phyloP scores from a whole-genome alignment of 2,888 invertebrate genomes.

The Dastarcus helophoroides region DNA sequence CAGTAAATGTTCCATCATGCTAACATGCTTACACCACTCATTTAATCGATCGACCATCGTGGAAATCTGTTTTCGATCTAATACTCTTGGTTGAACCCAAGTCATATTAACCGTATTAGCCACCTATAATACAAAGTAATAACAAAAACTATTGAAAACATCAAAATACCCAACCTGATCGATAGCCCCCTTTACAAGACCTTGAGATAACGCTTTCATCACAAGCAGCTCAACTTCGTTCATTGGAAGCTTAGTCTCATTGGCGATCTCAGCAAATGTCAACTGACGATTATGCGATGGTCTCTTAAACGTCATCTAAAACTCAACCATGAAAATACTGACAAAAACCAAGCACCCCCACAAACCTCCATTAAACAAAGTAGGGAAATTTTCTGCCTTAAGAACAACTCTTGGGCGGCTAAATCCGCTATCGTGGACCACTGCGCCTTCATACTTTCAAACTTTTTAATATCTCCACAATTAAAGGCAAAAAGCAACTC shows the following conservation, averaged over 20 bases:
- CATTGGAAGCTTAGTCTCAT: slow-evolving; percentile 69
- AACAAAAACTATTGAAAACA: background rate
- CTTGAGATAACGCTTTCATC: slow-evolving; percentile 95
- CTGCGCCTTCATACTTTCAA: slow-evolving; percentile 57
- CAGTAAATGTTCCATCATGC: slow-evolving; percentile 58
- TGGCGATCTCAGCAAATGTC: slow-evolving; percentile 81
- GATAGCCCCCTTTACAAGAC: slow-evolving; percentile 86
- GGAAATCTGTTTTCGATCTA: slow-evolving; percentile 56
- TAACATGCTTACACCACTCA: slow-evolving; percentile 63
- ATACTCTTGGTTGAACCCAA: slow-evolving; percentile 77
- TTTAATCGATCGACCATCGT: slow-evolving; percentile 61
- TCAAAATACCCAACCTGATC: slow-evolving; percentile 62
- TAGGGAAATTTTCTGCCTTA: slow-evolving; percentile 88
- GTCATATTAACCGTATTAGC: slow-evolving; percentile 61
- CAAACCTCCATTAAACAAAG: slow-evolving; percentile 88
- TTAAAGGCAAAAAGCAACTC: slow-evolving; percentile 81
- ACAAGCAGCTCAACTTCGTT: slow-evolving; percentile 89
- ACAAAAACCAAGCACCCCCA: background rate
- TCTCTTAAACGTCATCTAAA: slow-evolving; percentile 89
- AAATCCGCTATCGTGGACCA: slow-evolving; percentile 79
- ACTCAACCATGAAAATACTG: slow-evolving; percentile 8
- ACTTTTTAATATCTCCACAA: slow-evolving; percentile 67
- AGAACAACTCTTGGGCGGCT: slow-evolving; percentile 63
- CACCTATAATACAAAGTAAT: no score
- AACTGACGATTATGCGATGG: slow-evolving; percentile 79